phyloP scores from a whole-genome alignment of 2,888 invertebrate species.

The Phyllotreta cruciferae region DNA sequence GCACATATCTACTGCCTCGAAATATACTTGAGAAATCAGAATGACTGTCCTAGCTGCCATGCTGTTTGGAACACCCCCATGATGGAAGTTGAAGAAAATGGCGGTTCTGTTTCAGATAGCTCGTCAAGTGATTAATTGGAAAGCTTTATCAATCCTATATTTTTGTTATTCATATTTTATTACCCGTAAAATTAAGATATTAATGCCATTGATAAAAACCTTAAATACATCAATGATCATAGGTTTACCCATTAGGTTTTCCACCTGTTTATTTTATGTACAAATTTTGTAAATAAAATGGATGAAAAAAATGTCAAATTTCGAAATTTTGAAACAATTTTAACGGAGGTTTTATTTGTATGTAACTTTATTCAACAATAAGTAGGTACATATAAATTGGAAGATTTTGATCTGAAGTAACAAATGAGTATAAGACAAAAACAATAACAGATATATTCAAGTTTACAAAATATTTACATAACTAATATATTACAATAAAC shows the following conservation, averaged over 20 bases:
- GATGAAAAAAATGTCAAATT: background rate
- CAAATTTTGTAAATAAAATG: too few relatives aligned
- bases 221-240: too few relatives aligned
- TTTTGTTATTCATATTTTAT: too few relatives aligned
- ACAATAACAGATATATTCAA: conserved; percentile 40
- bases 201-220: too few relatives aligned
- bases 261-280: too few relatives aligned
- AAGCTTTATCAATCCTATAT: too few relatives aligned
- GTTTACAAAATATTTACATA: conserved; percentile 41
- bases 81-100: conserved; percentile 4
- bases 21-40: conserved; percentile 27
- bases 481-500: conserved; percentile 35
- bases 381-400: conserved; percentile 36
- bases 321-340: conserved; percentile 5
- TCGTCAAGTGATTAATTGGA: too few relatives aligned
- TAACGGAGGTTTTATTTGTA: conserved; percentile 19
- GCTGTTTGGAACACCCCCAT: conserved; percentile 4
- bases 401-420: conserved; percentile 34
- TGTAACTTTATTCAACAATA: conserved; percentile 37
- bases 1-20: conserved; percentile 24
- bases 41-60: conserved; percentile 28
- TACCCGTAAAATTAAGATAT: too few relatives aligned
- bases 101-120: conserved; percentile 1
- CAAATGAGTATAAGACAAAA: conserved; percentile 39
- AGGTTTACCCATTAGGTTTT: too few relatives aligned